Evolutionary conservation across 2,797 vertebrate species (phyloP), one percentile per base, ranked within the genome.

Genomic region (Alcedo quadribrachys): DNA sequence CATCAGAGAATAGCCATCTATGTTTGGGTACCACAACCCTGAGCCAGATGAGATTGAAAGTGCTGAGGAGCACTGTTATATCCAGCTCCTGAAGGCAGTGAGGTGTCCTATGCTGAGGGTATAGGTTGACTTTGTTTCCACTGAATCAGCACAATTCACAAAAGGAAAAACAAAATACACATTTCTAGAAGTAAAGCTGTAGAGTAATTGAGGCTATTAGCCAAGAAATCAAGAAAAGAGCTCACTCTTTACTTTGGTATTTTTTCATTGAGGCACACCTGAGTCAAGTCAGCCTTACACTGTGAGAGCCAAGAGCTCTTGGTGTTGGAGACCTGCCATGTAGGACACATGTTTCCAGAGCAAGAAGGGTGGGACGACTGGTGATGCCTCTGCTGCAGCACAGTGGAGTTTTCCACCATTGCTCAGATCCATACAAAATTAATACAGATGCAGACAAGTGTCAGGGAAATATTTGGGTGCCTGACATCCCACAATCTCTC

Each of bases 91-190:
- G 5, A 50, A 83, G 16, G 45, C 57, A 54, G 20, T 1, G 20
- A 54, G 11, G 5, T 53, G 7, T 43, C 57, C 40, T 54, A 9
- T 14, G 20, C 42, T 55, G 37, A 50, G 48, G n/a, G 4, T 35
- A 46, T 15, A 20, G 69, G 60, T 9, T 9, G 5, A 37, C 30
- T 74, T 69, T 27, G 8, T 8, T 12, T 71, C 22, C 19, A 5
- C 21, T 21, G 48, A 54, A 27, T 27, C 22, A 78, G 45, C 0
- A 0, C 30, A 24, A 32, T 2, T 4, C 14, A 19, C 19, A 66
- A 57, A 50, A 50, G 8, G 11, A 10, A 62, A 54, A 16, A 73
- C 13, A 40, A 55, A 80, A 48, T 9, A 5, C 2, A 32, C 7
- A 4, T 70, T 58, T 75, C 27, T 51, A 61, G 48, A 32, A 53